A percentile compares a stretch with the other conserved stretches of the same genome.
These are phyloP conservation scores for Nasonovia ribisnigri DNA, from an alignment of 2,888 invertebrate genomes.

Conservation along the genomic window DNA sequence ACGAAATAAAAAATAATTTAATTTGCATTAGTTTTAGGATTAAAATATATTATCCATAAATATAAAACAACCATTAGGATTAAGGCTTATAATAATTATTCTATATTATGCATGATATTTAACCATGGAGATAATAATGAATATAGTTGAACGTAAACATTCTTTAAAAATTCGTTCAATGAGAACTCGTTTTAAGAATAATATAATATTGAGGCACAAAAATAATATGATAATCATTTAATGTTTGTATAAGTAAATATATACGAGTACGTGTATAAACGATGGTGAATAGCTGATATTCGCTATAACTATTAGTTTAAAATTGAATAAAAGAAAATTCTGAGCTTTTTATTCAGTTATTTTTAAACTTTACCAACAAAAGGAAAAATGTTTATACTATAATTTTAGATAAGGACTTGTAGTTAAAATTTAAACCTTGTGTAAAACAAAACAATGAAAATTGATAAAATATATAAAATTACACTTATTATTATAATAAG, in stretches of 20 bases:
- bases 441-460: not conserved
- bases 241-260: not conserved
- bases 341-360: not conserved
- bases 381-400: not conserved
- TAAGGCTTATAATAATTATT: not conserved
- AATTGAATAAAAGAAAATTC: not conserved
- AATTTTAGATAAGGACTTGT: not conserved
- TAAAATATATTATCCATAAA: not conserved
- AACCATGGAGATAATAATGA: not conserved
- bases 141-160: not conserved
- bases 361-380: not conserved
- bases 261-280: not conserved
- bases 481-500: not conserved
- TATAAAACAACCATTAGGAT: not conserved
- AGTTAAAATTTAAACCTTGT: not conserved
- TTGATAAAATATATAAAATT: not conserved
- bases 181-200: not conserved
- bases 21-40: not conserved
- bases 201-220: not conserved
- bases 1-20: not conserved
- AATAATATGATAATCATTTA: not conserved
- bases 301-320: not conserved
- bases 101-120: not conserved
- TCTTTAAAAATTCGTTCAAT: not conserved
- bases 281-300: not conserved